Evolutionary conservation across 2,113 vertebrate species (phyloP).

Genomic region (Brienomyrus brachyistius): DNA sequence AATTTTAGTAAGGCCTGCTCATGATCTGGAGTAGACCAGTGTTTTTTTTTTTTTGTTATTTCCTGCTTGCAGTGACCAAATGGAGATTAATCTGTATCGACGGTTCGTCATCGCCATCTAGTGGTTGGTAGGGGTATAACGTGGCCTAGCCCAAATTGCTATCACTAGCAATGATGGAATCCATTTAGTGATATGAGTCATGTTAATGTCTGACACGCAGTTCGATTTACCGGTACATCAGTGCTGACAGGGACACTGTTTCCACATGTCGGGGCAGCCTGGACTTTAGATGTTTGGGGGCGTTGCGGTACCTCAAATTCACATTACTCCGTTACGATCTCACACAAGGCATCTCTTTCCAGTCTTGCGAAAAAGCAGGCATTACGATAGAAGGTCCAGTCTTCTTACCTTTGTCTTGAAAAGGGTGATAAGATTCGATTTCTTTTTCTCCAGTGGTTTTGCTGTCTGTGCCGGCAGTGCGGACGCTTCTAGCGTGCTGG

Average conservation of each 20-base stretch:
- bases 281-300: constrained; percentile 32
- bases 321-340: constrained; percentile 42
- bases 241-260: constrained; percentile 29
- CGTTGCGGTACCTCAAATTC: constrained; percentile 46
- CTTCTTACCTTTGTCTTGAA: constrained; percentile 19
- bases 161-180: neutral
- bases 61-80: neutral
- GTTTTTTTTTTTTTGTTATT: neutral
- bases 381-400: neutral
- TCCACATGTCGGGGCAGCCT: constrained; percentile 34
- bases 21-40: neutral
- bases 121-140: neutral
- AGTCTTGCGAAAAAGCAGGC: constrained; percentile 8
- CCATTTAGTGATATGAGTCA: constrained; percentile 3
- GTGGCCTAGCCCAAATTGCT: neutral
- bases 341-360: constrained; percentile 17
- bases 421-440: constrained; percentile 11
- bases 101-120: neutral
- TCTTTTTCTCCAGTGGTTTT: constrained; percentile 21
- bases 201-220: constrained; percentile 29
- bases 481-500: neutral
- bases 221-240: constrained; percentile 42
- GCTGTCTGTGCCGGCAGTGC: neutral
- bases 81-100: neutral
- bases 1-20: constrained; percentile 4